Evolutionary conservation across 1,140 invertebrate species (phyloP), one percentile per base, ranked within the genome.

Genomic region (Gerris buenoi): DNA sequence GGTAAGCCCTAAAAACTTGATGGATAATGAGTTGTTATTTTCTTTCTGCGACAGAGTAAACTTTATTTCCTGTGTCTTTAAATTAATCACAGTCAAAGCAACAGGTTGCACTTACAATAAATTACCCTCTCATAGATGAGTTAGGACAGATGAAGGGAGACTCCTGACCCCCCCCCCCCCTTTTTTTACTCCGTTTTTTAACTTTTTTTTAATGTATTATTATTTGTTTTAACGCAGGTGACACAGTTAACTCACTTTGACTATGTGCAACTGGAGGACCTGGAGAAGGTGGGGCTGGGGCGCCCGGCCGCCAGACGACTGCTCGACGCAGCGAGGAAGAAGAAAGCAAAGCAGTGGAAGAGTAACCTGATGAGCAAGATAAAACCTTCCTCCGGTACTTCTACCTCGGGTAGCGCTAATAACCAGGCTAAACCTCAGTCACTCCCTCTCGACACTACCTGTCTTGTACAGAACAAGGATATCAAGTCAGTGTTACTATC

Each of bases 241-340:
- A 91, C 91, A 15, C 81, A 91, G 68, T 76, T 97, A 69, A 85
- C 90, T 28, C 95, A 98, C 77, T 98, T 98, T 79, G 94, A 98
- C 69, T 95, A 94, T 84, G 95, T 97, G 2, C 88, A 91, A 72
- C 76, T 87, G 0, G 93, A 96, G 72, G 95, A 98, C 79, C 80
- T 98, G 71, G 93, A 96, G 74, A 90, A 91, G 77, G 91, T 97
- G 75, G 95, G 95, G 13, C 84, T 98, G 74, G 91, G 93, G 29
- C 92, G 91, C 74, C 95, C 95, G 61, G 95, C 91, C 1, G 87
- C 93, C 3, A 79, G 94, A 62, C 81, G 95, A 65, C 77, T 98
- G 0, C 77, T 97, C 73, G 94, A 97, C 79, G 88, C 91, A 26
- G 90, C 97, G 0, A 94, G 94, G 71, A 95, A 95, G 77, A 87